These are phyloP conservation scores for Troides oblongomaculatus DNA, from an alignment of 2,888 invertebrate species.

Conservation along the genomic window DNA sequence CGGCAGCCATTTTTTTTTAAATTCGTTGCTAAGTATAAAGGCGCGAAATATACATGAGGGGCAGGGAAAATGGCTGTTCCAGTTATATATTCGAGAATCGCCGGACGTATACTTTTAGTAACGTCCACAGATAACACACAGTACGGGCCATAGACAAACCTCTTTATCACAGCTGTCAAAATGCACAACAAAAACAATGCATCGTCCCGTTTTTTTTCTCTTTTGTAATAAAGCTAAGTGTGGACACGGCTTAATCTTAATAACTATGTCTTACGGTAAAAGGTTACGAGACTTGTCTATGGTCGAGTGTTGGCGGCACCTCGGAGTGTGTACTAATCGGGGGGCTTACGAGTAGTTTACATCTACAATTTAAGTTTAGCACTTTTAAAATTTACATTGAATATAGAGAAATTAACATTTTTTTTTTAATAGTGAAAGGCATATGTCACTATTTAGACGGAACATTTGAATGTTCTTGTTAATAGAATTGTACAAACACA, in stretches of 20 bases:
- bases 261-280: conserved; percentile 74
- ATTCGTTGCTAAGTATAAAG: conserved; percentile 39
- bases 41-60: conserved; percentile 12
- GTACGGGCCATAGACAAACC: conserved; percentile 69
- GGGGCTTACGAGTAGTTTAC: no score
- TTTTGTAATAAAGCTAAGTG: conserved; percentile 65
- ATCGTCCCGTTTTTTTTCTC: conserved; percentile 49
- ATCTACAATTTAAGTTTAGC: no score
- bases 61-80: no score
- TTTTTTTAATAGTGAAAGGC: no score
- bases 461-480: no score
- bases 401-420: no score
- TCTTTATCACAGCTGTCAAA: conserved; percentile 77
- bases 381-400: no score
- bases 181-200: conserved; percentile 70
- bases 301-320: conserved; percentile 40
- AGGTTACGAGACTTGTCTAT: conserved; percentile 73
- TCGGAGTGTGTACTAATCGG: background rate
- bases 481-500: no score
- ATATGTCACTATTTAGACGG: no score
- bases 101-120: background rate
- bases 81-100: no score
- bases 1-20: conserved; percentile 55
- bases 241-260: conserved; percentile 71
- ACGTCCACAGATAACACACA: conserved; percentile 27